Percentiles rank a stretch among this genome's conserved stretches.
These are phyloP conservation scores for Etheostoma spectabile DNA, from an alignment of 2,113 vertebrate species.

Conservation along the genomic window DNA sequence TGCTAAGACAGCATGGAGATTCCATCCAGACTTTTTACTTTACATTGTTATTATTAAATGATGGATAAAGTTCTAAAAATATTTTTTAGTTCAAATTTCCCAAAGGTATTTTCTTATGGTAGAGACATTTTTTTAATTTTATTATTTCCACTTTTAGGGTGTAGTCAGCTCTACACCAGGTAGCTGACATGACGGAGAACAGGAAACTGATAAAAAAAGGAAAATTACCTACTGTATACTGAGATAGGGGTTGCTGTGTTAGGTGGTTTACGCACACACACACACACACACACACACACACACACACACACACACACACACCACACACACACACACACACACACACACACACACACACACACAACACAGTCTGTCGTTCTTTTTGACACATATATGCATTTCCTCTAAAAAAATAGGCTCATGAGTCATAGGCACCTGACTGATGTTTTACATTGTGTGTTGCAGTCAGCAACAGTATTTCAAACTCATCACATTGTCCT, in stretches of 20 bases:
- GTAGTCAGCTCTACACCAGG: background rate
- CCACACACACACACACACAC: background rate
- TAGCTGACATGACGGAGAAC: background rate
- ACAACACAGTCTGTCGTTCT: background rate
- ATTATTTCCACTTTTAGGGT: background rate
- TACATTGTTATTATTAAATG: too few species aligned
- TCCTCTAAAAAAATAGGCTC: conserved; percentile 8
- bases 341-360: background rate
- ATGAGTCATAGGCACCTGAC: conserved; percentile 2
- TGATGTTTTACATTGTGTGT: background rate
- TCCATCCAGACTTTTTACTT: background rate
- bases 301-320: background rate
- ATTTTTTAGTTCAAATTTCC: background rate
- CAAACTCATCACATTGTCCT: background rate
- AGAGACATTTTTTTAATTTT: background rate
- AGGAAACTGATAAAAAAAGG: conserved; percentile 26
- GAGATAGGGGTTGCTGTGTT: background rate
- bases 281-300: background rate
- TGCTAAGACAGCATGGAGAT: background rate
- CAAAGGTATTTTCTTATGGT: background rate
- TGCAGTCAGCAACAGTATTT: background rate
- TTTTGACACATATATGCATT: background rate
- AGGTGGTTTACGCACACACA: background rate
- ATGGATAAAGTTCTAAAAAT: too few species aligned
- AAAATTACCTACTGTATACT: background rate